Evolutionary conservation across 2,113 vertebrate species (phyloP).

Genomic region (Epinephelus cyanopodus): DNA sequence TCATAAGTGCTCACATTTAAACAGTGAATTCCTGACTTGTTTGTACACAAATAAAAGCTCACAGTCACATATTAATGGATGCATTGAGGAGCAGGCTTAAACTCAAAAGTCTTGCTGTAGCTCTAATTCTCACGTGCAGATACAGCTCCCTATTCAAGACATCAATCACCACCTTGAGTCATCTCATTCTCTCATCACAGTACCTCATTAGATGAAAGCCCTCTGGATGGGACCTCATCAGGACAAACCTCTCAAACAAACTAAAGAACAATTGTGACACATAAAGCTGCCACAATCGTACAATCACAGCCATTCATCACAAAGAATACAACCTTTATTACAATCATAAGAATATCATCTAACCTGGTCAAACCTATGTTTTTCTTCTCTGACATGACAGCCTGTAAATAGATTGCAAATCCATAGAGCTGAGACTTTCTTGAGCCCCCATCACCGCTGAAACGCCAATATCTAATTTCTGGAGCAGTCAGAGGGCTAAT

Average conservation of each 20-base stretch:
- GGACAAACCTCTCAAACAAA: conserved; percentile 51
- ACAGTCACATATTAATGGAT: not conserved
- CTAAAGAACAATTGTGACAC: conserved; percentile 26
- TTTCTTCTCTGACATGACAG: conserved; percentile 13
- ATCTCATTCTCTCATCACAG: conserved; percentile 34
- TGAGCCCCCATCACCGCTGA: conserved; percentile 25
- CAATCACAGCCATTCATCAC: conserved; percentile 18
- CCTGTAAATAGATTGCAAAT: conserved; percentile 31
- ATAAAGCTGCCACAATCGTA: conserved; percentile 26
- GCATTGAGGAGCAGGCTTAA: not conserved
- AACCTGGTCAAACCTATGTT: not conserved
- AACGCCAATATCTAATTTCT: conserved; percentile 73
- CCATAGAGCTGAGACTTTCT: conserved; percentile 3
- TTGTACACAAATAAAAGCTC: conserved; percentile 21
- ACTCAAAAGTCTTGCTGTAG: not conserved
- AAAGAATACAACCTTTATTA: conserved; percentile 12
- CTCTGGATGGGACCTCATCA: conserved; percentile 42
- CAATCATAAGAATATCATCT: conserved; percentile 1
- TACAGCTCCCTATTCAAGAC: conserved; percentile 12
- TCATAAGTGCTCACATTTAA: conserved; percentile 13
- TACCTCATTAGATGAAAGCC: conserved; percentile 44
- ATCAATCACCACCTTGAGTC: conserved; percentile 44
- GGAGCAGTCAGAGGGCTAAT: conserved; percentile 59
- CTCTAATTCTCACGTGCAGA: not conserved
- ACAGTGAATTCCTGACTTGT: conserved; percentile 8